Conservation (phyloP, 1,140 invertebrate species). For the Formica selysi region DNA sequence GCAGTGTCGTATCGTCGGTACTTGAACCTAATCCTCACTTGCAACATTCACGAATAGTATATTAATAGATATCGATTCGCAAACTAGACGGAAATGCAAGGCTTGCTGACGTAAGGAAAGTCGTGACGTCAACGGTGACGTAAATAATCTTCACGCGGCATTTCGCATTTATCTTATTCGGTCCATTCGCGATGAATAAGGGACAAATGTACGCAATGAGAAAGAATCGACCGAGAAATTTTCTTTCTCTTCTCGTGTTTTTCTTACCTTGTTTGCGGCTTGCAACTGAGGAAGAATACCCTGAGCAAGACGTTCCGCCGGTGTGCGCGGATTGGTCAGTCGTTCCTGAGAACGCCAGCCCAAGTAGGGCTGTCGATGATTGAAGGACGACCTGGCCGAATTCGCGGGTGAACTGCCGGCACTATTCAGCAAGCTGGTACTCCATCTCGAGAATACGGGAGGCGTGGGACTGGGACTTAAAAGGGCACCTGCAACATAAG, state of each 20-base stretch:
- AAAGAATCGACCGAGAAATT: background rate
- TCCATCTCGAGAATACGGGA: constrained; percentile 92
- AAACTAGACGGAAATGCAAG: background rate
- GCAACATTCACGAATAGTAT: background rate
- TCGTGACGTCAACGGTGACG: constrained; percentile 23
- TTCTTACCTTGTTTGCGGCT: constrained; percentile 82
- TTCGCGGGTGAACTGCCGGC: constrained; percentile 89
- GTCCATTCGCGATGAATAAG: background rate
- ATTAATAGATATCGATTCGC: constrained; percentile 6
- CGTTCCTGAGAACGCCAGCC: constrained; percentile 96
- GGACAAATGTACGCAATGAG: background rate
- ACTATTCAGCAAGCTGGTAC: constrained; percentile 94
- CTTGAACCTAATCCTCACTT: constrained; percentile 8
- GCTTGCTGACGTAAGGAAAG: constrained; percentile 10
- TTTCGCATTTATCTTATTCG: background rate
- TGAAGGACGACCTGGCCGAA: constrained; percentile 89
- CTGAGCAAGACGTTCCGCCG: constrained; percentile 91
- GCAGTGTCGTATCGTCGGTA: background rate
- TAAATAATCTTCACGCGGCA: constrained; percentile 3
- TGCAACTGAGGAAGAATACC: constrained; percentile 86
- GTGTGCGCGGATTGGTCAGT: constrained; percentile 91
- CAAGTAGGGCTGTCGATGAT: constrained; percentile 92
- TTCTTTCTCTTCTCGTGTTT: background rate
- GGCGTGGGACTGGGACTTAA: constrained; percentile 86
- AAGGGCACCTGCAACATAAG: constrained; percentile 78